Evolutionary conservation across 2,888 invertebrate species (phyloP), one percentile per base, ranked within the genome.

Genomic region (Melipona beecheii): DNA sequence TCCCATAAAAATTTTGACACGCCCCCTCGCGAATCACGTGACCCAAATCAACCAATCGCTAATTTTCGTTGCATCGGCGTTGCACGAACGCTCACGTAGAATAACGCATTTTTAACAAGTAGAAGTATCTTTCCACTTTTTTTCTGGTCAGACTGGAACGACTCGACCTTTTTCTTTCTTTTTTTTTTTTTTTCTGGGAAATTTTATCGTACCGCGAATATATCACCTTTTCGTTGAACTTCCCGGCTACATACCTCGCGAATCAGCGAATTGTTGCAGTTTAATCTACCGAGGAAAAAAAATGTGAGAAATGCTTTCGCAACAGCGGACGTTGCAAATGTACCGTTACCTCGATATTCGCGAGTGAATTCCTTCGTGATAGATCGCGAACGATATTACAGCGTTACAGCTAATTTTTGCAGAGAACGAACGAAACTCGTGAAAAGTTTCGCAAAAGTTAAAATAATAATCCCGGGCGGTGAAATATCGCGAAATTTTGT

Each of bases 371-470:
- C 13, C 17, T 17, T 24, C 49, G 24, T 56, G 4, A n/a, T 15
- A 11, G 15, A 15, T n/a, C 24, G 4, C 36, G 19, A 1, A 6
- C 43, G 43, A 43, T 43, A 43, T 43, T 9, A 9, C 5, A n/a
- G 43, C 31, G 56, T 36, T 65, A 70, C 24, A n/a, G 24, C n/a
- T 64, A 78, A 70, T 71, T 69, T 43, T 17, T 56, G 27, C 43
- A 13, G 54, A 2, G 43, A n/a, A 27, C 27, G 0, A 13, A n/a
- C n/a, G 24, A 4, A 24, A 27, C 60, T 60, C 17, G 19, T 13
- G 31, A 64, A 31, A 1, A 64, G 11, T n/a, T 19, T 13, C n/a
- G 13, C 11, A 43, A 43, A 21, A 21, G 19, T 27, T 27, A 19
- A 21, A 49, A 21, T 60, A 27, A 50, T 19, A 21, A 49, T 49